phyloP scores from a whole-genome alignment of 2,888 invertebrate species.

The Agelastica alni region DNA sequence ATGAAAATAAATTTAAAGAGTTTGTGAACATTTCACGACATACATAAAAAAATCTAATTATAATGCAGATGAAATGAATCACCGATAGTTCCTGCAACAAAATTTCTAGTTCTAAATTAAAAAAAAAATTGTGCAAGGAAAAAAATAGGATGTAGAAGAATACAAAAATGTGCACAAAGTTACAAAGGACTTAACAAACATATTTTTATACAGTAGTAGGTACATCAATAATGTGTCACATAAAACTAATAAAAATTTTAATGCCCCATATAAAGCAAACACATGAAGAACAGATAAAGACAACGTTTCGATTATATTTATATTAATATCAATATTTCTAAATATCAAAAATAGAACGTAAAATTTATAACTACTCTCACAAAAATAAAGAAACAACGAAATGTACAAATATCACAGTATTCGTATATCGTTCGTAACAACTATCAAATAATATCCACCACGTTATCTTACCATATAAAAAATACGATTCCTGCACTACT shows the following conservation, averaged over 20 bases:
- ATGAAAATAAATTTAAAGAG: no score
- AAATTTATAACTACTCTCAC: constrained; percentile 41
- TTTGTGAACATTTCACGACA: no score
- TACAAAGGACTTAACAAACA: no score
- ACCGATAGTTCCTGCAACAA: no score
- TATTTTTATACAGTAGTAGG: no score
- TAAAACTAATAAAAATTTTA: constrained; percentile 26
- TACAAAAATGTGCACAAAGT: no score
- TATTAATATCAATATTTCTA: constrained; percentile 32
- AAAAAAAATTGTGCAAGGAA: no score
- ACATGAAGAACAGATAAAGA: constrained; percentile 40
- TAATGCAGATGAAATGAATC: no score
- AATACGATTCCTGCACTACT: no score
- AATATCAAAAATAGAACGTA: constrained; percentile 48
- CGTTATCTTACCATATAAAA: background rate
- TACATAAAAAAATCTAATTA: no score
- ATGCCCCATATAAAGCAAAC: constrained; percentile 38
- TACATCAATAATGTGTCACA: constrained; percentile 19
- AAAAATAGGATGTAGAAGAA: no score
- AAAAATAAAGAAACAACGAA: constrained; percentile 47
- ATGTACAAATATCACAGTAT: constrained; percentile 55
- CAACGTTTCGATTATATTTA: constrained; percentile 28
- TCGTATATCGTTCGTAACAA: constrained; percentile 42
- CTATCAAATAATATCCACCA: constrained; percentile 1
- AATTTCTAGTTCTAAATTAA: no score